Evolutionary conservation across 2,113 vertebrate species (phyloP).

Genomic region (Oryctolagus cuniculus): DNA sequence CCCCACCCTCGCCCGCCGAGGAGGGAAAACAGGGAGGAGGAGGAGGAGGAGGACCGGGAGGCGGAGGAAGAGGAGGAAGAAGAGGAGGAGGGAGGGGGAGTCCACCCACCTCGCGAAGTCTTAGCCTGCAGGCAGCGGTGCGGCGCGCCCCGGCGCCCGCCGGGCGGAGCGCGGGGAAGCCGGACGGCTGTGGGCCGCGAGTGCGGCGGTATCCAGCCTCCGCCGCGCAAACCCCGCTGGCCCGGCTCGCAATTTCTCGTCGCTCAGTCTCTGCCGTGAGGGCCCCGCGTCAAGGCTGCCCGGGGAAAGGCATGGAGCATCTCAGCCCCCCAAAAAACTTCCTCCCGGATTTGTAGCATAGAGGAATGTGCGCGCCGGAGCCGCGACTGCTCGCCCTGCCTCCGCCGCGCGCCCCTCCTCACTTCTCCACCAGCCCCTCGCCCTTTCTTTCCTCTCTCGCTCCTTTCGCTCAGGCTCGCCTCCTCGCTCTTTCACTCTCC

Average conservation of each 20-base stretch:
- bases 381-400: constrained; percentile 57
- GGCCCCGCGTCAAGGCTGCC: constrained; percentile 83
- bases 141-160: constrained; percentile 47
- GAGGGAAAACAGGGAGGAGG: constrained; percentile 77
- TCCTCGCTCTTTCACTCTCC: constrained; percentile 73
- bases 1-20: constrained; percentile 65
- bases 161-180: constrained; percentile 48
- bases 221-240: constrained; percentile 37
- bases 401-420: constrained; percentile 70
- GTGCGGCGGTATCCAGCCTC: constrained; percentile 61
- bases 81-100: constrained; percentile 73
- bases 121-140: constrained; percentile 72
- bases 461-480: constrained; percentile 73
- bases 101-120: constrained; percentile 82
- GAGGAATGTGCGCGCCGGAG: constrained; percentile 85
- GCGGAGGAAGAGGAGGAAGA: constrained; percentile 77
- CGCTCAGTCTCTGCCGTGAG: constrained; percentile 76
- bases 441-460: constrained; percentile 64
- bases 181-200: constrained; percentile 57
- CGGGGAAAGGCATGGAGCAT: constrained; percentile 77
- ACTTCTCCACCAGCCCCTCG: constrained; percentile 59
- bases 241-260: constrained; percentile 62
- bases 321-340: constrained; percentile 84
- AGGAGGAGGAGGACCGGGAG: constrained; percentile 73
- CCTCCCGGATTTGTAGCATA: constrained; percentile 87